A percentile compares a stretch with the other conserved stretches of the same genome.
phyloP scores from a whole-genome alignment of 2,888 invertebrate genomes.

The Anthophora plumipes region DNA sequence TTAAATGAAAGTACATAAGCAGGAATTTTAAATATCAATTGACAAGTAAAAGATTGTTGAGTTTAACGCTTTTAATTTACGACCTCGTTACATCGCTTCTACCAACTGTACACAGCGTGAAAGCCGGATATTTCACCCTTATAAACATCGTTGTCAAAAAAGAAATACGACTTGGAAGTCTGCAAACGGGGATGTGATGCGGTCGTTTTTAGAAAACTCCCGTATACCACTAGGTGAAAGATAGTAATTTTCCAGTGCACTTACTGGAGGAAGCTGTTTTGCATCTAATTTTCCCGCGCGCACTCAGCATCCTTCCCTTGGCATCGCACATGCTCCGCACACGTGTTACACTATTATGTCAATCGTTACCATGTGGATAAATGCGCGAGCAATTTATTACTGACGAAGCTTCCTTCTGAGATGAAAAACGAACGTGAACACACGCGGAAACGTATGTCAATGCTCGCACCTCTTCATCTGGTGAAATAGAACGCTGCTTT shows the following conservation, averaged over 20 bases:
- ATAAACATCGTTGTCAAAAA: neutral
- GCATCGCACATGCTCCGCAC: constrained; percentile 68
- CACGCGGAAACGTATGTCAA: neutral
- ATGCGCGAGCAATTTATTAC: constrained; percentile 51
- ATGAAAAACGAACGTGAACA: constrained; percentile 9
- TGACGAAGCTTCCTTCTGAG: constrained; percentile 13
- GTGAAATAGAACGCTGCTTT: no score
- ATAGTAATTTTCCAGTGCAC: constrained; percentile 33
- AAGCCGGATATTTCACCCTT: no score
- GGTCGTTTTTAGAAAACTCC: constrained; percentile 1
- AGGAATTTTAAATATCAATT: no score
- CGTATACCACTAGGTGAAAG: constrained; percentile 3
- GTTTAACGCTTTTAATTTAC: no score
- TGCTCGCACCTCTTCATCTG: neutral
- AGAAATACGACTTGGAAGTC: neutral
- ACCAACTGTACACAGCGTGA: no score
- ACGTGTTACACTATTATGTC: constrained; percentile 78
- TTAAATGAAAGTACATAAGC: no score
- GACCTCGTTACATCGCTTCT: no score
- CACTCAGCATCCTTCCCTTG: constrained; percentile 31
- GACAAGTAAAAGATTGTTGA: no score
- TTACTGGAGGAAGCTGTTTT: constrained; percentile 28
- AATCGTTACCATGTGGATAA: constrained; percentile 77
- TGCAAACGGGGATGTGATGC: neutral
- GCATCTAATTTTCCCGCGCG: constrained; percentile 43